Conservation (phyloP, 1,140 invertebrate genomes). For the Eulimnadia texana region DNA sequence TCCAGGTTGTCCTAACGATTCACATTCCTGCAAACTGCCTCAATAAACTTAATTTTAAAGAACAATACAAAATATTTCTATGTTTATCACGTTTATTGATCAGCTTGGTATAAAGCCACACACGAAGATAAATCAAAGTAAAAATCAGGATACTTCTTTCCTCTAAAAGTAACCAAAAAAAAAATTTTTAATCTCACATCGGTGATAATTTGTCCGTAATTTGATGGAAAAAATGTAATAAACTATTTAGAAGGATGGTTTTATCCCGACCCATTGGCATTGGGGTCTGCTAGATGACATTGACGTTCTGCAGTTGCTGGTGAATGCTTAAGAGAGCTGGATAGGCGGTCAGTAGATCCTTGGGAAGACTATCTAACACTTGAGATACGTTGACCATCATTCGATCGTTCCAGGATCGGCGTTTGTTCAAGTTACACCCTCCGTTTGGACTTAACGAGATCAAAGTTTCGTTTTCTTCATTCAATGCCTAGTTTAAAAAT, state of each 20-base stretch:
- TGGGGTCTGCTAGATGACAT: background rate
- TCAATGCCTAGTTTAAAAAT: background rate
- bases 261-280: slow-evolving; percentile 8
- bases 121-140: background rate
- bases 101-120: background rate
- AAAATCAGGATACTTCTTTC: background rate
- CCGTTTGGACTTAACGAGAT: background rate
- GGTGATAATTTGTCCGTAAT: no score
- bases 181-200: background rate
- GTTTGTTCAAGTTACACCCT: background rate
- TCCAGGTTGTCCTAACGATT: slow-evolving; percentile 32
- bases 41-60: no score
- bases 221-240: background rate
- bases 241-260: background rate
- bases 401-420: background rate
- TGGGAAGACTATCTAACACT: slow-evolving; percentile 7
- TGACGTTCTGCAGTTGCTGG: background rate
- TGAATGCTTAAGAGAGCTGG: background rate
- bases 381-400: slow-evolving; percentile 8
- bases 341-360: background rate
- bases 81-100: background rate
- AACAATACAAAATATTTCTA: no score
- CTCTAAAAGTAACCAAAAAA: background rate
- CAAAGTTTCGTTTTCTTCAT: background rate
- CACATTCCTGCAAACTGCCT: slow-evolving; percentile 9